Evolutionary conservation across 2,797 vertebrate genomes (phyloP).

Genomic region (Enteromius argenteus): DNA sequence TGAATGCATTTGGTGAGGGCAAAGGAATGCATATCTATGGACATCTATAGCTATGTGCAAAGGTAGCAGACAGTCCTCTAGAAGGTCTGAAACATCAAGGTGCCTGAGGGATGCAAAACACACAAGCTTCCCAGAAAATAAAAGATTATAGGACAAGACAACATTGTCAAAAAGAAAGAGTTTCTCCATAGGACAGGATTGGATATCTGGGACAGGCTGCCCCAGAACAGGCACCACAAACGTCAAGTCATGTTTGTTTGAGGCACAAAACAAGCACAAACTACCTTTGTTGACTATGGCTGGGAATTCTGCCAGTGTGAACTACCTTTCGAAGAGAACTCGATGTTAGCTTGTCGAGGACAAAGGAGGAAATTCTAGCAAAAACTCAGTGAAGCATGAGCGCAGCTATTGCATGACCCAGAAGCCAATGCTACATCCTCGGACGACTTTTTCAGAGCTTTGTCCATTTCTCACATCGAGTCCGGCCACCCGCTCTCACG

Average conservation of each 20-base stretch:
- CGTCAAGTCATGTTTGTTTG: conserved; percentile 37
- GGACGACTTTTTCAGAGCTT: conserved; percentile 11
- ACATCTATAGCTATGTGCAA: conserved; percentile 5
- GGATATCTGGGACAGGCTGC: conserved; percentile 38
- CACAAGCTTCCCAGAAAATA: conserved; percentile 15
- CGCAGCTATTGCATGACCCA: conserved; percentile 14
- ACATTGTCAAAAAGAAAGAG: conserved; percentile 14
- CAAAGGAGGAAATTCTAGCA: not conserved
- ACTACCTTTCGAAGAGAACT: conserved; percentile 20
- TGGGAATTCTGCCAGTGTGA: conserved; percentile 21
- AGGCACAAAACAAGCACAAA: conserved; percentile 37
- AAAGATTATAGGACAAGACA: conserved; percentile 39
- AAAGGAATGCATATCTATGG: not conserved
- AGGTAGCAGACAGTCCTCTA: not conserved
- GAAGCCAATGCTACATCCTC: not conserved
- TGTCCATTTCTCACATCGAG: conserved; percentile 4
- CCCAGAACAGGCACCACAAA: conserved; percentile 31
- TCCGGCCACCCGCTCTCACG: conserved; percentile 1
- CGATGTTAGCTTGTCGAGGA: conserved; percentile 20
- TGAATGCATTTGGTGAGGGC: not conserved
- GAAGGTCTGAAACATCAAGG: conserved; percentile 5
- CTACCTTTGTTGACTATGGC: conserved; percentile 17
- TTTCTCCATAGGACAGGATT: conserved; percentile 29
- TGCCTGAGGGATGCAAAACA: conserved; percentile 14
- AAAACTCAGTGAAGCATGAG: not conserved